Evolutionary conservation across 2,797 vertebrate genomes (phyloP), one percentile per base, ranked within the genome.

Genomic region (Australoheros facetus): DNA sequence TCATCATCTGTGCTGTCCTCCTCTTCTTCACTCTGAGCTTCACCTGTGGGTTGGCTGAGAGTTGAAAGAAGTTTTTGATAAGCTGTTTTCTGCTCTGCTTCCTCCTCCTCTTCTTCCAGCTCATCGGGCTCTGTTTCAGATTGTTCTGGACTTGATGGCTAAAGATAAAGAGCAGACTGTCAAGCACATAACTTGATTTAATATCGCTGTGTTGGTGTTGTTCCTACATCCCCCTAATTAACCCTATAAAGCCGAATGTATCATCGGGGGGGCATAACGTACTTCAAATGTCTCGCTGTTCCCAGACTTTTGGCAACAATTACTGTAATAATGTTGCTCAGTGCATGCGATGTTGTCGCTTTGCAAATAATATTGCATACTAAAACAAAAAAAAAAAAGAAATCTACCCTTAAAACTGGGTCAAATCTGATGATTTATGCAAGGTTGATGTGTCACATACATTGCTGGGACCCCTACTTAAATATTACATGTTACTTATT

Each of bases 51-150:
- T 58, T 89, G 91, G 80, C 90, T 96, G 71, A 99, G 92, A 1
- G 97, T 97, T 69, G 96, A 96, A 30, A 99, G 95, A 21, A 99
- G 95, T 77, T 95, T 97, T 84, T 97, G 96, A 85, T 98, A 99
- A 2, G 96, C 96, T 26, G 97, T 96, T 73, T 95, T 79, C 12
- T 95, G 94, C 42, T 97, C 96, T 55, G 90, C 91, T 56, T 97
- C 97, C 0, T 94, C 95, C 55, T 97, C 97, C 26, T 94, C 81
- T 21, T 97, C 77, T 1, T 42, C 97, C 14, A 79, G 17, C 0
- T 93, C 93, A 59, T 96, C 96, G 0, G 89, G 95, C 62, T 96
- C 96, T 51, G 79, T 79, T 14, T 92, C 88, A 0, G 95, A 95
- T 11, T 92, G 93, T 73, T 97, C 95, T 9, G 97, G 97, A 79